Evolutionary conservation across 2,113 vertebrate species (phyloP), one percentile per base, ranked within the genome.

Genomic region (Garra rufa): DNA sequence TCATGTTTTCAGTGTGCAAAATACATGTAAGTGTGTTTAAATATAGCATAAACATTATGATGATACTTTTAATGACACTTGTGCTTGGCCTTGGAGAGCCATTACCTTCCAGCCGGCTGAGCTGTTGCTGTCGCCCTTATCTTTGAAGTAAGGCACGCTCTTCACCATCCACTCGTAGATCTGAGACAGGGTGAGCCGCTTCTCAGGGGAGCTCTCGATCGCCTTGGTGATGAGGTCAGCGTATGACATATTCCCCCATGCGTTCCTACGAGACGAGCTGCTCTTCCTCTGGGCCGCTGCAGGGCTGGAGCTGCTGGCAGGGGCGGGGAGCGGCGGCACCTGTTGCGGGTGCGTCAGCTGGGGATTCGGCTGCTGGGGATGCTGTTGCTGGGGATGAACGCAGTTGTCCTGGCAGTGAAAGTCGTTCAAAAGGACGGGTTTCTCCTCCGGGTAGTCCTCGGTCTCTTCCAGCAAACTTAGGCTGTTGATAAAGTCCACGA

Each of bases 151-250:
- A 26, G 98, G 96, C 26, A 98, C 97, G 43, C 95, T 98, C 92
- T 97, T 96, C 81, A 98, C 98, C 97, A 98, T 99, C 98, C 98
- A 98, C 93, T 99, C 97, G 92, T 99, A 99, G 86, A 99, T 98
- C 94, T 98, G 98, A 9, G 97, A 97, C 88, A 99, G 94, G 1
- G 98, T 99, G 87, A 99, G 96, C 30, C 98, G 94, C 94, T 98
- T 97, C 92, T 99, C 97, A 0, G 97, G 97, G 50, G 98, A 96
- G 93, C 96, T 98, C 92, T 98, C 97, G 91, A 98, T 98, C 52
- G 98, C 98, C 91, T 96, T 97, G 85, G 97, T 98, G 92, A 99
- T 99, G 91, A 99, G 96, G 91, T 99, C 97, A 2, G 98, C 97
- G 87, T 99, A 99, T 13, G 97, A 99, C 95, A 99, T 95, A 94